These are phyloP conservation scores for Scaptomyza pallida DNA, from an alignment of 1,140 invertebrate genomes.

Conservation along the genomic window DNA sequence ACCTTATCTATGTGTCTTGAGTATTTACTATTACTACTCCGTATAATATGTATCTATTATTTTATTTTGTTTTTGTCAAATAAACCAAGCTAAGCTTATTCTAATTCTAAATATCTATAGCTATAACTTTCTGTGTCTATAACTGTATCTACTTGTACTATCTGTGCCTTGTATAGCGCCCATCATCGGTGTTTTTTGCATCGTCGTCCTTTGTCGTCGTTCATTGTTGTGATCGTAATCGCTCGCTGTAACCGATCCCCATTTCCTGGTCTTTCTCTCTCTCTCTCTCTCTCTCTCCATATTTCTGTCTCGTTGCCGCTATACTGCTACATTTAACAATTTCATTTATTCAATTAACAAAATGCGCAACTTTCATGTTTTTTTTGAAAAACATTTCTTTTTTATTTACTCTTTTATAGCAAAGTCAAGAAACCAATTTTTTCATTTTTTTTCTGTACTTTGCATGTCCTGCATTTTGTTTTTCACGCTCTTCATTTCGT, in stretches of 20 bases:
- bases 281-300: conserved; percentile 10
- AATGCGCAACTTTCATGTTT: conserved; percentile 15
- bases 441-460: conserved; percentile 14
- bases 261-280: not conserved
- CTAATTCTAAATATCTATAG: conserved; percentile 26
- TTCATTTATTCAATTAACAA: conserved; percentile 12
- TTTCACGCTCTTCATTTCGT: conserved; percentile 20
- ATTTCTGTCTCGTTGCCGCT: conserved; percentile 40
- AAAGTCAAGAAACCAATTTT: not conserved
- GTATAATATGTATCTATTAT: conserved; percentile 1
- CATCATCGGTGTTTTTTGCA: conserved; percentile 20
- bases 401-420: not conserved
- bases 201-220: conserved; percentile 34
- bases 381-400: not conserved
- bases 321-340: conserved; percentile 15
- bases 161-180: conserved; percentile 30
- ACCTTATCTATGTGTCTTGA: conserved; percentile 9
- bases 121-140: conserved; percentile 13
- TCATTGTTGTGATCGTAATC: conserved; percentile 63
- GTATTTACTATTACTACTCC: not conserved
- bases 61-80: not conserved
- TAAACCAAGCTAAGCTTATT: conserved; percentile 5
- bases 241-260: conserved; percentile 43
- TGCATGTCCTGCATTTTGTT: conserved; percentile 33
- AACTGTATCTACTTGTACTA: conserved; percentile 16